These are phyloP conservation scores for Callyntrura guangdongensis DNA, from an alignment of 2,888 invertebrate genomes.

Conservation along the genomic window DNA sequence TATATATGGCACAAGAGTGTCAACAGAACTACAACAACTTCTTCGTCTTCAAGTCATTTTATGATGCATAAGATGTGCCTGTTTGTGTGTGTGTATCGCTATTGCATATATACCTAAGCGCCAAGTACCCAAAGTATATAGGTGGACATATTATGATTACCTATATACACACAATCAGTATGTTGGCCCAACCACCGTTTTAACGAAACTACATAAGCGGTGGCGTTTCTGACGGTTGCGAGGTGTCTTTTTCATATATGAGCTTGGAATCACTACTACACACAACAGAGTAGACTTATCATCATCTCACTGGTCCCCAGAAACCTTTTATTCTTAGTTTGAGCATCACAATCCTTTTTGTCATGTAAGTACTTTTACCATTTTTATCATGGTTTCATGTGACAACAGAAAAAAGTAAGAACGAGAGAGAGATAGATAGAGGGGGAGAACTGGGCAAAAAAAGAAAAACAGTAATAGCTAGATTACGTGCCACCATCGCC, in stretches of 20 bases:
- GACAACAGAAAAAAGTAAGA: conserved; percentile 23
- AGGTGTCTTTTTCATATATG: conserved; percentile 30
- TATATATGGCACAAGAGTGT: conserved; percentile 48
- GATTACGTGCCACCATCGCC: conserved; percentile 66
- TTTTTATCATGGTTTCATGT: conserved; percentile 75
- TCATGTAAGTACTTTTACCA: conserved; percentile 74
- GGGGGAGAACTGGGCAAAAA: conserved; percentile 56
- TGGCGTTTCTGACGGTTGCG: not conserved
- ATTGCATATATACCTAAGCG: not conserved
- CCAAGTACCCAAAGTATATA: no score
- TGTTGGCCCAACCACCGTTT: conserved; percentile 23
- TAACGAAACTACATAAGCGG: conserved; percentile 10
- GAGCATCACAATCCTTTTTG: conserved; percentile 77
- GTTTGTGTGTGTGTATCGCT: conserved; percentile 13
- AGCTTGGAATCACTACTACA: conserved; percentile 40
- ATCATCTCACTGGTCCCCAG: conserved; percentile 74
- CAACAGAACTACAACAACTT: conserved; percentile 58
- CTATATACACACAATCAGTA: not conserved
- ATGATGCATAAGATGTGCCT: conserved; percentile 66
- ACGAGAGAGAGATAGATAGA: not conserved
- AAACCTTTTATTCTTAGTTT: conserved; percentile 79
- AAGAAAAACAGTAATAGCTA: conserved; percentile 72
- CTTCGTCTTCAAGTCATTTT: conserved; percentile 54
- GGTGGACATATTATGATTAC: no score
- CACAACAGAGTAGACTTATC: conserved; percentile 71